Conservation (phyloP, 2,797 vertebrate genomes). For the Propithecus deckenii region DNA sequence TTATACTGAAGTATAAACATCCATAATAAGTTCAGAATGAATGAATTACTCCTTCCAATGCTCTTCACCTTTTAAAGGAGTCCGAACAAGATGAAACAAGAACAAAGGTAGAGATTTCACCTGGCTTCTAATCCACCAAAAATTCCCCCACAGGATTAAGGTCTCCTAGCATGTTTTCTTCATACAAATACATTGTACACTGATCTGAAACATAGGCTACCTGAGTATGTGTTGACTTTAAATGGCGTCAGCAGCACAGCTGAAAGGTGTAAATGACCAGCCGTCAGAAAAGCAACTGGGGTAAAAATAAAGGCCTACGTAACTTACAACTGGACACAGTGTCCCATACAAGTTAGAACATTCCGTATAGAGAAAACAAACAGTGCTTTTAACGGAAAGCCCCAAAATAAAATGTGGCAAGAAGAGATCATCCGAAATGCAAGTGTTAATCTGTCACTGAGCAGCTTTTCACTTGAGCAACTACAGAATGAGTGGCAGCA, state of each 20-base stretch:
- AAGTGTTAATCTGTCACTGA: not conserved
- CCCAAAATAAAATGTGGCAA: not conserved
- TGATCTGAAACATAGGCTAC: not conserved
- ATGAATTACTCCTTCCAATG: not conserved
- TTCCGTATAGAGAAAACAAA: not conserved
- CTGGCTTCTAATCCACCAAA: not conserved
- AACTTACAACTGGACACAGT: not conserved
- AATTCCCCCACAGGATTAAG: not conserved
- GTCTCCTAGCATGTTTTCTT: not conserved
- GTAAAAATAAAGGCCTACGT: not conserved
- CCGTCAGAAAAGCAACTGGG: not conserved
- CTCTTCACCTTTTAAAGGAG: not conserved
- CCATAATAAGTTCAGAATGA: not conserved
- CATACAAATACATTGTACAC: not conserved
- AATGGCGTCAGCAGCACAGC: not conserved
- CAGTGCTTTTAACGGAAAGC: not conserved
- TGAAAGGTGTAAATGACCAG: not conserved
- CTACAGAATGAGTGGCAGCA: not conserved
- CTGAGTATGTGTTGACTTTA: not conserved
- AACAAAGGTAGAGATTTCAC: not conserved
- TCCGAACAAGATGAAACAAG: not conserved
- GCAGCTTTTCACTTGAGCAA: not conserved
- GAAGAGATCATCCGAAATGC: not conserved
- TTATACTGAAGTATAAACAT: not conserved
- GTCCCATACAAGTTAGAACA: not conserved